Conservation (phyloP, 2,113 vertebrate species). For the Motacilla tschutschensis region DNA sequence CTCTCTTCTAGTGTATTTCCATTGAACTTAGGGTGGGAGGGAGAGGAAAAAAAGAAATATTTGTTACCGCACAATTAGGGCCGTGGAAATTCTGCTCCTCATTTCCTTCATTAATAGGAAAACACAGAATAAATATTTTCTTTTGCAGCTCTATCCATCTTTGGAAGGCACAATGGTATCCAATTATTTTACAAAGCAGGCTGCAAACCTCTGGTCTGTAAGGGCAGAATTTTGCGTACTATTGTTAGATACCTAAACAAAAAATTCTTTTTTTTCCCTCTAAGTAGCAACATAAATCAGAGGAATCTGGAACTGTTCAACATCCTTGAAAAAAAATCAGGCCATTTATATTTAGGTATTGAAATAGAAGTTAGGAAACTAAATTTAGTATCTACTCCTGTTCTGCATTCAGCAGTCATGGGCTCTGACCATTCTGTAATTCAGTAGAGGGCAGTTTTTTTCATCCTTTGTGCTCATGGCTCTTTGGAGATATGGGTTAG, state of each 20-base stretch:
- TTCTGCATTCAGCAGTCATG: background rate
- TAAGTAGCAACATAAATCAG: background rate
- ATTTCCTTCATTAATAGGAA: background rate
- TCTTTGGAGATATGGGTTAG: background rate
- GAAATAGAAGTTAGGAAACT: background rate
- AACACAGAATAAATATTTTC: background rate
- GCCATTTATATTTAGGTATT: conserved; percentile 4
- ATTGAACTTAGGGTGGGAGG: background rate
- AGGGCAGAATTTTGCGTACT: background rate
- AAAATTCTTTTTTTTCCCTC: background rate
- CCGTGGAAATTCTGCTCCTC: background rate
- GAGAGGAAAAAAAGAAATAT: background rate
- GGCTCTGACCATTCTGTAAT: background rate
- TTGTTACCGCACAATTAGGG: background rate
- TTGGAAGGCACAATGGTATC: background rate
- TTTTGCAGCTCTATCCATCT: background rate
- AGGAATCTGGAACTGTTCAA: background rate
- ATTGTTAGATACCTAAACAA: background rate
- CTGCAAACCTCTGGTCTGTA: background rate
- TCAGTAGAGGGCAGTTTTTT: background rate
- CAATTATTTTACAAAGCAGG: background rate
- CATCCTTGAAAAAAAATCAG: conserved; percentile 10
- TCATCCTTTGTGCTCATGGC: background rate
- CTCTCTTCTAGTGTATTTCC: background rate
- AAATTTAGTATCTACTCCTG: background rate